Base-by-base conservation (phyloP, 2,888 invertebrate species). In the Polyommatus iphigenia region DNA sequence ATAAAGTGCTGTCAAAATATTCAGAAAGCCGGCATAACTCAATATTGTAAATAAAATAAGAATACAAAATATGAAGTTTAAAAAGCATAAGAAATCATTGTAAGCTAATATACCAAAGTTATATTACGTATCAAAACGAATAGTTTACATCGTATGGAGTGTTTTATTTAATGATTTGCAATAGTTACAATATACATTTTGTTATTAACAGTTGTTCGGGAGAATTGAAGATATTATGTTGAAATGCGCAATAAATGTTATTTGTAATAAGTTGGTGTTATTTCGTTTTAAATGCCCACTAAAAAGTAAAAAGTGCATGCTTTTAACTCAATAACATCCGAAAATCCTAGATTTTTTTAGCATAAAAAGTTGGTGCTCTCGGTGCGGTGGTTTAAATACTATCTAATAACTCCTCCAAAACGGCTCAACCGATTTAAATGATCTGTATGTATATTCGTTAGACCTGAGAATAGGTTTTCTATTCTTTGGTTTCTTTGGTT, bases 221-320 rank as follows among this genome's bases (percentile, higher is more conserved):
- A 50, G 54, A 57, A 73, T 78, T 57, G 72, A 20, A 80, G 80
- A 77, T 80, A 81, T 81, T 81, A 81, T 77, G 81, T 81, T 81
- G 71, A 79, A 75, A 78, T 75, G 76, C 50, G 32, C 80, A 81
- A 81, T 81, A 81, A 81, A 81, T 81, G 81, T 81, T 81, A 81
- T 81, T 81, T 81, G 80, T 81, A 81, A 46, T 78, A 80, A 50
- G 59, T 78, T 46, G 24, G 50, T 57, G n/a, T 54, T 20, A 15
- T 77, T 76, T 78, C 71, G 54, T 77, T 79, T 77, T 41, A 32
- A n/a, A 75, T 57, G 13, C 24, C 13, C 29, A 24, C 24, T 10
- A 62, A 1, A 20, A 6, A 59, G 20, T 20, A 59, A 32, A 32
- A 32, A 32, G 3, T 32, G 32, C 59, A 59, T 59, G 7, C 7